Base-by-base conservation (phyloP, 2,888 invertebrate species). In the Mechanitis messenoides region DNA sequence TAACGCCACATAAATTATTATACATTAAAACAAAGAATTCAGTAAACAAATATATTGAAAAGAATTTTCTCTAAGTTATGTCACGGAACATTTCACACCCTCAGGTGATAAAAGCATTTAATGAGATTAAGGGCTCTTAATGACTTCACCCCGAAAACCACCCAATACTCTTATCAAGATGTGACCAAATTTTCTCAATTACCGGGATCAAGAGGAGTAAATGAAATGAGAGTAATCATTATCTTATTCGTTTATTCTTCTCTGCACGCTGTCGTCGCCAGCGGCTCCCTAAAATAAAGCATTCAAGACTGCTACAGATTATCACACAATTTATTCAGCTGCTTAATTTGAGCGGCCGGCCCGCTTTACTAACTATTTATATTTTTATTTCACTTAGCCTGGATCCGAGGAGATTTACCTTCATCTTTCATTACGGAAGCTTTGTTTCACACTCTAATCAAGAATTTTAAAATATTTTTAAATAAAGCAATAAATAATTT, bases 311-410 rank as follows among this genome's bases (percentile, higher is more conserved):
- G 80, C 83, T 82, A 74, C 74, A 88, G 89, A 89, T 89, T 89
- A 89, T 87, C 88, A 83, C 85, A 84, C 86, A 89, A 89, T 89
- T 89, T 89, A 89, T 89, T 87, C 89, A 88, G 89, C 87, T 88
- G 89, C 88, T 89, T 89, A 86, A 88, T 89, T 89, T 87, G 85
- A 86, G 85, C 81, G 83, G 80, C 85, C 78, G 84, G 83, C 82
- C 83, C 83, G 84, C 85, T 87, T 85, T 80, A 81, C 77, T 82
- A 73, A 78, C 80, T 85, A 87, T 87, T 88, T 87, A 85, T 87
- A 85, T 86, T 87, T 87, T 87, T 87, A 88, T 88, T 88, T 85
- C 84, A 83, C 84, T 87, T 84, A 84, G 85, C 81, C 76, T 77
- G 77, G 75, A 77, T 77, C 76, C 74, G 75, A 74, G 72, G 77